Base-by-base conservation (phyloP, 2,797 vertebrate species). In the Furcifer pardalis region DNA sequence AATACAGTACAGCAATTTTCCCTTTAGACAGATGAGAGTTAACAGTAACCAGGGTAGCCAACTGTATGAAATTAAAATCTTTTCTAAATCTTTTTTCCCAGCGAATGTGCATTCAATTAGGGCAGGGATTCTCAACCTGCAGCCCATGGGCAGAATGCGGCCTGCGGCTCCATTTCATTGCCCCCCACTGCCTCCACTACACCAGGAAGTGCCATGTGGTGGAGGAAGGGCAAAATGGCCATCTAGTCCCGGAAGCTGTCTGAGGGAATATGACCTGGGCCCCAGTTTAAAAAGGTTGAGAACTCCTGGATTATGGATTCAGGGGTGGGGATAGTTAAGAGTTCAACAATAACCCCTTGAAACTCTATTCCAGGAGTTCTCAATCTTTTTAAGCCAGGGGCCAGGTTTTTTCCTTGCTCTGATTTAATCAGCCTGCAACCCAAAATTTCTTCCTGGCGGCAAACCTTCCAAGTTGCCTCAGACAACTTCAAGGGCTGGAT, bases 1-100 rank as follows among this genome's bases (percentile, higher is more conserved):
- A 69, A 63, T 56, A 83, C 79, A 85, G 46, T n/a, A n/a, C n/a
- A n/a, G n/a, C 46, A 69, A 35, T 74, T 89, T 78, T 68, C 59
- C 86, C 84, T 90, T 80, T 84, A 75, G 56, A 49, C 80, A 79
- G 84, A 91, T 91, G 88, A 85, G 91, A 92, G 92, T 93, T 92
- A 90, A 89, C 77, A 63, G 37, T 23, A 44, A 62, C 8, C 44
- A n/a, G 62, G 37, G 79, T 65, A 91, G 86, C 86, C 83, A 87
- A 19, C 74, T 25, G 74, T 79, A 93, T 87, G 66, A 92, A 68
- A 86, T 77, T 63, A 89, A 88, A 86, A n/a, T 79, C 68, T 77
- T 85, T 68, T 86, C 0, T 72, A 69, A 84, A 66, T 49, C 23
- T 49, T 32, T 80, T 60, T 60, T 72, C 25, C 68, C 35, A n/a